Evolutionary conservation across 2,113 vertebrate species (phyloP), one percentile per base, ranked within the genome.

Genomic region (Synchiropus splendidus): DNA sequence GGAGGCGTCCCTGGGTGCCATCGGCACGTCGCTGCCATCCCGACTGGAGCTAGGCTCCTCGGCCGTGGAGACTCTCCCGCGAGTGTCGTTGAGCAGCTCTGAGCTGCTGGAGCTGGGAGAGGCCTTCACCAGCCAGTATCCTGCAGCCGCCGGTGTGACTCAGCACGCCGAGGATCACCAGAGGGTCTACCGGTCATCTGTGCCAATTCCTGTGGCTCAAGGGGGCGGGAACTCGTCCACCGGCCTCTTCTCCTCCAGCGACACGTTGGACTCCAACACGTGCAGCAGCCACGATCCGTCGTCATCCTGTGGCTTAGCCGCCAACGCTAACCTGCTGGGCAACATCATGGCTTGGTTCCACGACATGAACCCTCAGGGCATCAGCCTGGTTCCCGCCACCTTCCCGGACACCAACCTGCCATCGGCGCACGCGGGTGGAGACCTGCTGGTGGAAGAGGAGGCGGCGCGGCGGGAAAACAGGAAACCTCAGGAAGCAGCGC

Each of bases 301-400:
- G 14, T 75, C 74, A 0, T 70, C 78, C 17, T 75, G 73, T 10
- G 43, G 58, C 1, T 54, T 71, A 17, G 83, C 84, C 18, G 71
- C 87, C 57, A 90, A 37, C 52, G 91, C 92, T 64, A 94, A 97
- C 72, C 87, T 98, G 16, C 88, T 99, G 45, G 94, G 94, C 57
- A 98, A 98, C 70, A 96, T 99, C 61, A 94, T 99, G 94, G 95
- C 95, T 48, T 99, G 94, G 94, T 97, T 99, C 79, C 94, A 98
- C 43, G 95, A 99, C 77, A 95, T 97, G 87, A 95, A 96, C 75
- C 92, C 94, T 44, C 95, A 97, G 77, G 92, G 89, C 45, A 89
- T 97, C 57, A 89, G 90, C 58, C 81, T 94, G 64, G 89, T 94
- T 37, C 89, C 92, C 39, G 85, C 91, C n/a, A 84, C 83, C 39